Base-by-base conservation (phyloP, 2,888 invertebrate species). In the Anodontia alba region DNA sequence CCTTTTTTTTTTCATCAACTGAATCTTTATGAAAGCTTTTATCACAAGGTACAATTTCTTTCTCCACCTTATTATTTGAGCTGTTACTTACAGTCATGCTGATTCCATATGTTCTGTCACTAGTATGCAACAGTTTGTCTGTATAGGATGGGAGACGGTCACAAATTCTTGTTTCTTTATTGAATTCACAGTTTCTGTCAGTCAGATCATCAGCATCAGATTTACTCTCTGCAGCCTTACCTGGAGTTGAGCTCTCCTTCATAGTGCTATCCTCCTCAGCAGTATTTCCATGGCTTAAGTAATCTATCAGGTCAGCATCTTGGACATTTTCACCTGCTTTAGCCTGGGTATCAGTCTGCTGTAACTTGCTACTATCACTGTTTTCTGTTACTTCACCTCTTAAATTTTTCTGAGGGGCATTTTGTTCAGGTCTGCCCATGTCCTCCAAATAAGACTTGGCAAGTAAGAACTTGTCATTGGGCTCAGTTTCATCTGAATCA, bases 1-100 rank as follows among this genome's bases (percentile, higher is more conserved):
- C n/a, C n/a, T n/a, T n/a, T n/a, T n/a, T n/a, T n/a, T n/a, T 57
- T 57, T 57, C 57, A 57, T 57, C 57, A 8, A 57, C 57, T 26
- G 57, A 57, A 5, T n/a, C 2, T 26, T 57, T 7, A 57, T 8
- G 12, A 8, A 38, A 38, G 12, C 12, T 12, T 38, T 38, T 38
- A 38, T 38, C 38, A n/a, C n/a, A n/a, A n/a, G n/a, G n/a, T n/a
- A n/a, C n/a, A n/a, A n/a, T n/a, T n/a, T n/a, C n/a, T n/a, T n/a
- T n/a, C n/a, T n/a, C n/a, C n/a, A n/a, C n/a, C n/a, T n/a, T n/a
- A n/a, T n/a, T n/a, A n/a, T n/a, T n/a, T n/a, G n/a, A n/a, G n/a
- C n/a, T n/a, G n/a, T n/a, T n/a, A n/a, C n/a, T n/a, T n/a, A n/a
- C n/a, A n/a, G n/a, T n/a, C n/a, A n/a, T n/a, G n/a, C n/a, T n/a